Conservation (phyloP, 37 sponge, comb jelly and placozoan genomes). For the Hexactinellida sp. region DNA sequence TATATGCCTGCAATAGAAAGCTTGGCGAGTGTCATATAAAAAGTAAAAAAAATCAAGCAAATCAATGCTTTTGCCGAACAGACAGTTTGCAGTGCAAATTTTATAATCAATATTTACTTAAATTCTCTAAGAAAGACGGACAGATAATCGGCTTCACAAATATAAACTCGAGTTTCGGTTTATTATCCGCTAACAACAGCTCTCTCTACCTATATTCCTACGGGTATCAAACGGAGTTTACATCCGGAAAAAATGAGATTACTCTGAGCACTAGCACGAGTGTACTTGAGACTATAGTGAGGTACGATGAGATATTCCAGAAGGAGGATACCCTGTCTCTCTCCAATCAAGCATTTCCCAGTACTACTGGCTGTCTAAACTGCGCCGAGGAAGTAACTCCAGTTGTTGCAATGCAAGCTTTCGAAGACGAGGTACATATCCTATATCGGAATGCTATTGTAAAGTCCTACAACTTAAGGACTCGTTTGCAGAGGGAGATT, state of each 20-base stretch:
- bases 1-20: background rate
- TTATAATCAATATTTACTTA: background rate
- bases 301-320: background rate
- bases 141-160: background rate
- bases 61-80: too few species aligned
- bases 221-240: too few species aligned
- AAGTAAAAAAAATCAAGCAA: background rate
- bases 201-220: background rate
- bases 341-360: background rate
- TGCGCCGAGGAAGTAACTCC: too few species aligned
- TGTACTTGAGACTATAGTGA: too few species aligned
- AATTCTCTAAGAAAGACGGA: background rate
- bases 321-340: background rate
- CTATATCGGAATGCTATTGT: background rate
- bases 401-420: background rate
- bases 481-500: background rate
- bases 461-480: background rate
- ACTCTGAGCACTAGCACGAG: too few species aligned
- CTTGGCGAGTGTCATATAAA: background rate
- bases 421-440: background rate
- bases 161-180: background rate
- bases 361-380: too few species aligned
- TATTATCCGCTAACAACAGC: background rate
- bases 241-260: too few species aligned
- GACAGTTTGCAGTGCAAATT: background rate